Evolutionary conservation across 35 echinoderm and acorn worm genomes (phyloP).

Genomic region (Ophiothrix spiculata): DNA sequence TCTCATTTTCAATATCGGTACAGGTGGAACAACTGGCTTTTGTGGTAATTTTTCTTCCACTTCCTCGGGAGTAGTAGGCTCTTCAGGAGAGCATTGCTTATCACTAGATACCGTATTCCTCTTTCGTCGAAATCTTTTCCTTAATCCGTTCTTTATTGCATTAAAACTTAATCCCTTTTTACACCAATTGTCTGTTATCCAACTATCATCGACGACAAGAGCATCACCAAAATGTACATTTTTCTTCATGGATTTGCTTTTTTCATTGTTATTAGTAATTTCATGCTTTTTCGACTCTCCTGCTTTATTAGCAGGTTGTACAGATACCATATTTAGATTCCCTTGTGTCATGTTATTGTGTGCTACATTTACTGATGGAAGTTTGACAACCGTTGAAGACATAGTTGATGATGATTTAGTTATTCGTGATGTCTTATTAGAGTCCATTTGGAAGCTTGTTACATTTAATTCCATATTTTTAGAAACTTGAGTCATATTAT

Average conservation of each 20-base stretch:
- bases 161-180: background rate
- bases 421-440: background rate
- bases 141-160: background rate
- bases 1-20: background rate
- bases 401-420: background rate
- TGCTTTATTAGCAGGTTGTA: background rate
- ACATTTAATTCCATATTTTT: background rate
- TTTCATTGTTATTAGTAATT: background rate
- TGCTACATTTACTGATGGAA: background rate
- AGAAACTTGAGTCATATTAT: background rate
- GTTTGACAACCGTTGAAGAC: background rate
- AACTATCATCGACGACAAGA: background rate
- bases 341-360: background rate
- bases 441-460: background rate
- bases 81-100: conserved; percentile 7
- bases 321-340: background rate
- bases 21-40: background rate
- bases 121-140: background rate
- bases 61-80: background rate
- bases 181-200: background rate
- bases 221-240: background rate
- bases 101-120: background rate
- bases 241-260: background rate
- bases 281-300: background rate
- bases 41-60: background rate